A percentile compares a stretch with the other conserved stretches of the same genome.
Conservation (phyloP, 2,888 invertebrate species). For the Nomada lathburiana region DNA sequence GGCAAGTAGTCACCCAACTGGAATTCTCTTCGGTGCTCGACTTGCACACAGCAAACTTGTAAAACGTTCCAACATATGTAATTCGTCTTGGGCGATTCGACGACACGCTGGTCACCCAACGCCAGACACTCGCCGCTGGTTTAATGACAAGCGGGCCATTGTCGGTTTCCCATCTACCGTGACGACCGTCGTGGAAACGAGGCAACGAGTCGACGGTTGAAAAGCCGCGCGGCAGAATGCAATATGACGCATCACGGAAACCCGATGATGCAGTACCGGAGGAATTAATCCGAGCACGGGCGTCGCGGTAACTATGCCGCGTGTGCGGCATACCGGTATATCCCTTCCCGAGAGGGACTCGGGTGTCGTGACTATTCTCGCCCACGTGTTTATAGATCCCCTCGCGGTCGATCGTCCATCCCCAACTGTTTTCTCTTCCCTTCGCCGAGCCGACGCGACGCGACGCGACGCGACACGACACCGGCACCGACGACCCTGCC, state of each 20-base stretch:
- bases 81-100: no score
- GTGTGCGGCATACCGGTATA: constrained; percentile 60
- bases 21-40: no score
- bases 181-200: neutral
- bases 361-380: constrained; percentile 61
- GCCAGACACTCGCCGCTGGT: no score
- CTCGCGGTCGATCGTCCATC: constrained; percentile 42
- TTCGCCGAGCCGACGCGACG: neutral
- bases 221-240: constrained; percentile 23
- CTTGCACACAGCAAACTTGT: no score
- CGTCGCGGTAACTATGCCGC: constrained; percentile 52
- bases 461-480: neutral
- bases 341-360: constrained; percentile 47
- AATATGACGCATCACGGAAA: constrained; percentile 34
- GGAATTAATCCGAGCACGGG: constrained; percentile 50
- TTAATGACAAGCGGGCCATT: no score
- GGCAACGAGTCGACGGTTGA: constrained; percentile 3
- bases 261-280: constrained; percentile 31
- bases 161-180: no score
- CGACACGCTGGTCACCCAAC: no score
- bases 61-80: no score
- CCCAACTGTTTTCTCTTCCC: constrained; percentile 15
- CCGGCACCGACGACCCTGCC: neutral
- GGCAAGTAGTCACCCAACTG: no score
- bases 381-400: constrained; percentile 68